These are phyloP conservation scores for Acanthis flammea DNA, from an alignment of 2,797 vertebrate genomes.

Conservation along the genomic window DNA sequence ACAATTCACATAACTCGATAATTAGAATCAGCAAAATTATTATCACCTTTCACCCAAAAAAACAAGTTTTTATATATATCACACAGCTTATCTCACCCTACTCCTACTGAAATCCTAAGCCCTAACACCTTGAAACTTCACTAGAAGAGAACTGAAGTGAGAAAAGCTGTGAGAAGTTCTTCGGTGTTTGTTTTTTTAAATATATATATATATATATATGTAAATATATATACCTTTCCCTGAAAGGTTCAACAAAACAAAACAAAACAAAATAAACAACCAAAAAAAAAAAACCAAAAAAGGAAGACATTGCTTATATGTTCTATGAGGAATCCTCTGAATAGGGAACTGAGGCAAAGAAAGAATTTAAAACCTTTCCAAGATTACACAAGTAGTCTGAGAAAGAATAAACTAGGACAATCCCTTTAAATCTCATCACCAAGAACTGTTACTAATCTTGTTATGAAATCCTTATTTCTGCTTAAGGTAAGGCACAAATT, in stretches of 20 bases:
- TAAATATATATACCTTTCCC: neutral
- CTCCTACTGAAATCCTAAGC: neutral
- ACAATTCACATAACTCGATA: neutral
- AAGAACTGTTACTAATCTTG: neutral
- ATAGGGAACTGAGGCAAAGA: neutral
- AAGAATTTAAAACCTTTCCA: neutral
- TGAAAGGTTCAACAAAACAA: neutral
- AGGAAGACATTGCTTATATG: neutral
- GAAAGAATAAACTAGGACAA: slow-evolving; percentile 16
- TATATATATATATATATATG: neutral
- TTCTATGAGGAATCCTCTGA: neutral
- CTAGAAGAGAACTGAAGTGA: neutral
- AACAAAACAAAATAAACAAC: neutral
- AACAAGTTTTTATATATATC: neutral
- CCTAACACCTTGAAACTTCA: neutral
- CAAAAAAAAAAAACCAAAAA: neutral
- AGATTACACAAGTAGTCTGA: neutral
- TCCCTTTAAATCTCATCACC: neutral
- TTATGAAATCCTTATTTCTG: slow-evolving; percentile 1
- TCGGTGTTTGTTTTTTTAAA: neutral
- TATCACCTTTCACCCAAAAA: neutral
- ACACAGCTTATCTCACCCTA: neutral
- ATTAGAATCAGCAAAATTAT: neutral
- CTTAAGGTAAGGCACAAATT: neutral
- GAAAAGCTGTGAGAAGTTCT: neutral